Percentiles rank a stretch among this genome's conserved stretches.
phyloP scores from a whole-genome alignment of 2,797 vertebrate species.

The Fratercula arctica region DNA sequence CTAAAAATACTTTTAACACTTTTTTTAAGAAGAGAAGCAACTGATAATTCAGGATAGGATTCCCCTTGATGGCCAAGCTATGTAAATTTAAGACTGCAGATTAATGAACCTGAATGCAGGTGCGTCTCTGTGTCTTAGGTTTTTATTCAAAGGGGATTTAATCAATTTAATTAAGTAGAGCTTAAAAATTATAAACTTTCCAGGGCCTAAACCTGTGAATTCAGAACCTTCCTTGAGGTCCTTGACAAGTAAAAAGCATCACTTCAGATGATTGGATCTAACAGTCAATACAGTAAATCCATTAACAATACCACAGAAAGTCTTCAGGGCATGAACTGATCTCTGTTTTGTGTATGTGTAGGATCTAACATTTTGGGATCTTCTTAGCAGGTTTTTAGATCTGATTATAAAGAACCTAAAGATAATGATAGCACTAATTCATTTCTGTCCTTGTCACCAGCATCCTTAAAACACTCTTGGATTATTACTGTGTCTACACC shows the following conservation, averaged over 20 bases:
- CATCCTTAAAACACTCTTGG: not conserved
- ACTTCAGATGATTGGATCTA: not conserved
- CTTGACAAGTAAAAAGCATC: not conserved
- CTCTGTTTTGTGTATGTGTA: not conserved
- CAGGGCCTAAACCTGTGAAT: not conserved
- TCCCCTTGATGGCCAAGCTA: not conserved
- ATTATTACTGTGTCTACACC: not conserved
- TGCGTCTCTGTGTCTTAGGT: not conserved
- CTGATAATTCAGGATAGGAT: not conserved
- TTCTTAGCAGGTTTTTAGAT: not conserved
- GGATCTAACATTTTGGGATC: not conserved
- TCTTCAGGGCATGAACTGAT: not conserved
- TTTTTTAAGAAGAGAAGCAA: not conserved
- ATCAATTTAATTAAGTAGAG: not conserved
- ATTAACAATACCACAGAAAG: not conserved
- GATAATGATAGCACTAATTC: not conserved
- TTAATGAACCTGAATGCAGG: not conserved
- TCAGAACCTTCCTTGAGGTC: not conserved
- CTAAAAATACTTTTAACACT: rapidly evolving
- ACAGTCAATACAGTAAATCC: not conserved
- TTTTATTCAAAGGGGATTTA: not conserved
- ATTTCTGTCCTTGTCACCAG: not conserved
- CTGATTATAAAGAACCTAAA: not conserved
- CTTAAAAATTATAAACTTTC: not conserved
- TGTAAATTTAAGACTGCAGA: not conserved